Evolutionary conservation across 2,113 vertebrate species (phyloP).

Genomic region (Agapornis roseicollis): DNA sequence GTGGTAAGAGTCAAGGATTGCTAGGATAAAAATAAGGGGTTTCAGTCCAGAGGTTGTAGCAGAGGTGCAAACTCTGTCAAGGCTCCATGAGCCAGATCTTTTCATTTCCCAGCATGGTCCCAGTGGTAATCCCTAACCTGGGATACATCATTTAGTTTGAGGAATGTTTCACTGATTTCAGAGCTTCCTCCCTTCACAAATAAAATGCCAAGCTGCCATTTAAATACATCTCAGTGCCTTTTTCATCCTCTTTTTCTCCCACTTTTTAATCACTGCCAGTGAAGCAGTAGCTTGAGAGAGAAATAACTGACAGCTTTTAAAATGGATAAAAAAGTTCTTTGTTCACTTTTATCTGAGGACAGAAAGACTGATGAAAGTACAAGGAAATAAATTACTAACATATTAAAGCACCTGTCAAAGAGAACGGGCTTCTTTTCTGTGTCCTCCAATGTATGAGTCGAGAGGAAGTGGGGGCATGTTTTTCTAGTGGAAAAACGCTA

Average conservation of each 20-base stretch:
- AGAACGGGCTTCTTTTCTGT: not conserved
- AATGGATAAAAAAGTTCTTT: not conserved
- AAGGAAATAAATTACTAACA: slow-evolving; percentile 8
- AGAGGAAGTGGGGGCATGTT: not conserved
- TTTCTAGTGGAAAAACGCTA: slow-evolving; percentile 11
- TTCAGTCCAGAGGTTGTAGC: not conserved
- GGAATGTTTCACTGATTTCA: not conserved
- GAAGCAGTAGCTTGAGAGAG: not conserved
- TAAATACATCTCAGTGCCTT: not conserved
- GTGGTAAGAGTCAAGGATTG: not conserved
- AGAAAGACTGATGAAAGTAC: not conserved
- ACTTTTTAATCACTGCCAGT: not conserved
- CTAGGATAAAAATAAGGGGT: not conserved
- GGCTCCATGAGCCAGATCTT: not conserved
- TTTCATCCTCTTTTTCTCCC: not conserved
- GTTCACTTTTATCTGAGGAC: not conserved
- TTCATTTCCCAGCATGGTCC: not conserved
- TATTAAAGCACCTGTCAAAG: not conserved
- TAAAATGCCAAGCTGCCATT: accelerated
- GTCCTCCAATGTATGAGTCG: accelerated
- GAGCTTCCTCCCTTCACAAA: not conserved
- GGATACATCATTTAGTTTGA: not conserved
- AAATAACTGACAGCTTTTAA: not conserved
- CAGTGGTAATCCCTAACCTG: not conserved
- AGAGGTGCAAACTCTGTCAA: not conserved